Evolutionary conservation across 2,797 vertebrate genomes (phyloP).

Genomic region (Fringilla coelebs): DNA sequence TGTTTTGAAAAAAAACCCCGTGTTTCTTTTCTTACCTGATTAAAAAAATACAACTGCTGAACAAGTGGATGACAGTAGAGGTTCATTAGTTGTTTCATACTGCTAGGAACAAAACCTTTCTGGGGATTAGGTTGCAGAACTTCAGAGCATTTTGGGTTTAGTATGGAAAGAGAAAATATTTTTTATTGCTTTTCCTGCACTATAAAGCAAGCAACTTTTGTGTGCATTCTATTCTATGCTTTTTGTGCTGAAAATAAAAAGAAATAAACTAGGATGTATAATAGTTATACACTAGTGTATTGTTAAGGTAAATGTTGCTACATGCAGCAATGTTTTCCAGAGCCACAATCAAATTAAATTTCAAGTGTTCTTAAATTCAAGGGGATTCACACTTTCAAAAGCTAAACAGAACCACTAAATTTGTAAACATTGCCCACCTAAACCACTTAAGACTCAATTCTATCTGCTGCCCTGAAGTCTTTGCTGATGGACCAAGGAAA

Average conservation of each 20-base stretch:
- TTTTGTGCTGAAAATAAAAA: neutral
- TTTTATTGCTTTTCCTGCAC: neutral
- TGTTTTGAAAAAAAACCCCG: neutral
- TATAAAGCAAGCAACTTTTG: neutral
- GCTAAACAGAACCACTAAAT: neutral
- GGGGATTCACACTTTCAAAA: neutral
- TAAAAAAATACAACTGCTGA: neutral
- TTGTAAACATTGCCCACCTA: neutral
- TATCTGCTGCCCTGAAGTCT: neutral
- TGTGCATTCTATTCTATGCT: accelerated
- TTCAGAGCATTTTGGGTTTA: neutral
- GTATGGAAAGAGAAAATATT: neutral
- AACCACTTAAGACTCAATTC: neutral
- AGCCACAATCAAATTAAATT: neutral
- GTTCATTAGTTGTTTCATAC: neutral
- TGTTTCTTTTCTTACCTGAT: neutral
- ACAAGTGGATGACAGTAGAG: neutral
- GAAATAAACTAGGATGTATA: neutral
- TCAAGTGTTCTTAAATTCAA: neutral
- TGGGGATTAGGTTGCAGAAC: neutral
- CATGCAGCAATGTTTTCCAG: neutral
- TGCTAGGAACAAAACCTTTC: neutral
- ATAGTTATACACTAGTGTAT: neutral
- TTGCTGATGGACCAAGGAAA: neutral
- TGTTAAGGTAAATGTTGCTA: neutral